Percentiles rank a stretch among this genome's conserved stretches.
These are phyloP conservation scores for Pitangus sulphuratus DNA, from an alignment of 2,797 vertebrate species.

Conservation along the genomic window DNA sequence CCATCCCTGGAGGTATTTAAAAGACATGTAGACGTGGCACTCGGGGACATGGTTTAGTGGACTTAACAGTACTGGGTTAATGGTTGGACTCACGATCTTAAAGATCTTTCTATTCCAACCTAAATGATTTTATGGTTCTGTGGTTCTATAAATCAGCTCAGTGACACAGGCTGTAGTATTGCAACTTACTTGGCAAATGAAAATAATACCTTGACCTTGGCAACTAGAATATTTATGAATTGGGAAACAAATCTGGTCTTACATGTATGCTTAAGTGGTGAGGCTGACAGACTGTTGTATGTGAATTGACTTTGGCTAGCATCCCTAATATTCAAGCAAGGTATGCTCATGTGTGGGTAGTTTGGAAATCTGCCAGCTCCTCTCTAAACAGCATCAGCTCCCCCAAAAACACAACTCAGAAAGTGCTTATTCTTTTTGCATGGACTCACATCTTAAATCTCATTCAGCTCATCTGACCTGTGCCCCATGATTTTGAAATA, in stretches of 20 bases:
- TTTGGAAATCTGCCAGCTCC: not conserved
- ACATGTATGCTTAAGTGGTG: not conserved
- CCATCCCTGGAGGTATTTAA: not conserved
- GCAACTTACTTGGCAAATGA: not conserved
- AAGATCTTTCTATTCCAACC: not conserved
- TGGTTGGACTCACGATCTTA: not conserved
- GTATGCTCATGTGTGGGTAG: accelerated
- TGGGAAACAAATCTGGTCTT: not conserved
- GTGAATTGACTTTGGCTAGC: not conserved
- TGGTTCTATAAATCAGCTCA: not conserved
- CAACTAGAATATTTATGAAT: not conserved
- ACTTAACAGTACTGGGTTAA: not conserved
- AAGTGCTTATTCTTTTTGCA: not conserved
- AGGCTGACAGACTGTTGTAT: not conserved
- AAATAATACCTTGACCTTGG: not conserved
- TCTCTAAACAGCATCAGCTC: not conserved
- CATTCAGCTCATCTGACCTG: not conserved
- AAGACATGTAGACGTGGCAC: accelerated
- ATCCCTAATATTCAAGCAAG: not conserved
- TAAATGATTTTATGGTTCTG: not conserved
- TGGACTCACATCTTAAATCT: not conserved
- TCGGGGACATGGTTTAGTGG: not conserved
- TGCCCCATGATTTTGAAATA: not conserved
- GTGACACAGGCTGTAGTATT: not conserved
- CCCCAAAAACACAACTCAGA: not conserved